Percentiles rank a stretch among this genome's conserved stretches.
These are phyloP conservation scores for Bucco capensis DNA, from an alignment of 2,113 vertebrate species.

Conservation along the genomic window DNA sequence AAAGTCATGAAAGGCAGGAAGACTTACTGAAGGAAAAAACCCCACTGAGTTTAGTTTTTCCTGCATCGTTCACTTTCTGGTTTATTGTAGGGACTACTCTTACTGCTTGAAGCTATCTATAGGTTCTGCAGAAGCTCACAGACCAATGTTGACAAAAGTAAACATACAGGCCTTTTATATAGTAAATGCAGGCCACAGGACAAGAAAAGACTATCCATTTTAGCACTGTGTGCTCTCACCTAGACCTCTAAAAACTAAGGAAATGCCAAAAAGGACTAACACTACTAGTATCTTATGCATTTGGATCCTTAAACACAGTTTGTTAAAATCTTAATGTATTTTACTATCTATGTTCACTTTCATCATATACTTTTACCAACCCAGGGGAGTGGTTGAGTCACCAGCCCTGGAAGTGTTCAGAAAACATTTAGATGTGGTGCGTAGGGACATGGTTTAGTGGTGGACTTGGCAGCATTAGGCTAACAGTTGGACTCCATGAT, in stretches of 20 bases:
- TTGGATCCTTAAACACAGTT: background rate
- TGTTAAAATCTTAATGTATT: background rate
- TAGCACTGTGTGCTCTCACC: background rate
- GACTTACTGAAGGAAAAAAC: background rate
- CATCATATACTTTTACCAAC: background rate
- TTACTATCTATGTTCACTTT: background rate
- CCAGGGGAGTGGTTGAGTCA: too few relatives aligned
- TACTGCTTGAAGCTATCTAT: background rate
- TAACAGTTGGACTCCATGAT: too few relatives aligned
- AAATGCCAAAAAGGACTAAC: background rate
- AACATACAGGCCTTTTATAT: background rate
- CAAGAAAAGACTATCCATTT: background rate
- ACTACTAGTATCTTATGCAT: background rate
- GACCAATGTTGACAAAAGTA: background rate
- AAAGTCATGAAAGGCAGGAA: background rate
- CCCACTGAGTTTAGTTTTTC: background rate
- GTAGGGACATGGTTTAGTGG: too few relatives aligned
- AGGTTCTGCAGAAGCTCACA: background rate
- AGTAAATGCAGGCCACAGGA: background rate
- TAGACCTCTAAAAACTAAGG: background rate
- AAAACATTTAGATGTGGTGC: too few relatives aligned
- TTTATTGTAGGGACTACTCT: background rate
- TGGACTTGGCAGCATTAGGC: too few relatives aligned
- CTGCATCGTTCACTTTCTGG: background rate
- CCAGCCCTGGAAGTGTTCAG: too few relatives aligned